Conservation (phyloP, 2,888 invertebrate species). For the Dryocosmus kuriphilus region DNA sequence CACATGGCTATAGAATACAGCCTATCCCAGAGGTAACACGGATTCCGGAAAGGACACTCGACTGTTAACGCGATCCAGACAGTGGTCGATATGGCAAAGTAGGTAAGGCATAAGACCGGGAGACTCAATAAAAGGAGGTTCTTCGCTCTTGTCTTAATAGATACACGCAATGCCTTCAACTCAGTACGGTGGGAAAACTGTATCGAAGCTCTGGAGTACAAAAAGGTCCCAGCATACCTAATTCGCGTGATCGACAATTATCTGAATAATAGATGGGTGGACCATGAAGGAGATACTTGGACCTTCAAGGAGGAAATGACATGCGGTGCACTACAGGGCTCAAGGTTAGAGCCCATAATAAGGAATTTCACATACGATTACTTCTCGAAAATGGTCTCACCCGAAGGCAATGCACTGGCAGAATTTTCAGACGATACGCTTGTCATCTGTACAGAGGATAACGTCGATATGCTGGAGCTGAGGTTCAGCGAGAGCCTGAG, state of each 20-base stretch:
- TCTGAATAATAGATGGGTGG: too few species aligned
- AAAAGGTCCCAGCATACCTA: constrained; percentile 5
- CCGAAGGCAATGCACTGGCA: not conserved
- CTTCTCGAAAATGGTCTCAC: constrained; percentile 19
- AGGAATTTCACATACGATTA: constrained; percentile 22
- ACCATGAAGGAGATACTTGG: not conserved
- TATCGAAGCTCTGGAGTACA: too few species aligned
- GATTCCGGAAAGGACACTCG: too few species aligned
- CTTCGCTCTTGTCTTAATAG: not conserved
- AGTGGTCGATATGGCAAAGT: too few species aligned
- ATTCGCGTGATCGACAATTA: not conserved
- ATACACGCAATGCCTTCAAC: too few species aligned
- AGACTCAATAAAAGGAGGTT: too few species aligned
- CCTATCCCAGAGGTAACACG: not conserved
- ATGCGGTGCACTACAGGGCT: constrained; percentile 11
- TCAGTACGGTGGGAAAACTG: too few species aligned
- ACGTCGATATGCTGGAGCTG: too few species aligned
- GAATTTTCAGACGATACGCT: constrained; percentile 6
- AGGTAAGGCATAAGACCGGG: not conserved
- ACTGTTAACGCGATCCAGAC: too few species aligned
- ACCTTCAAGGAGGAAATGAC: not conserved
- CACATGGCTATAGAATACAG: not conserved
- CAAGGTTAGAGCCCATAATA: not conserved
- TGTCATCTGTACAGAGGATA: not conserved
- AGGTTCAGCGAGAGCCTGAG: too few species aligned